Conservation (phyloP, 2,888 invertebrate genomes). For the Atrina japonica region DNA sequence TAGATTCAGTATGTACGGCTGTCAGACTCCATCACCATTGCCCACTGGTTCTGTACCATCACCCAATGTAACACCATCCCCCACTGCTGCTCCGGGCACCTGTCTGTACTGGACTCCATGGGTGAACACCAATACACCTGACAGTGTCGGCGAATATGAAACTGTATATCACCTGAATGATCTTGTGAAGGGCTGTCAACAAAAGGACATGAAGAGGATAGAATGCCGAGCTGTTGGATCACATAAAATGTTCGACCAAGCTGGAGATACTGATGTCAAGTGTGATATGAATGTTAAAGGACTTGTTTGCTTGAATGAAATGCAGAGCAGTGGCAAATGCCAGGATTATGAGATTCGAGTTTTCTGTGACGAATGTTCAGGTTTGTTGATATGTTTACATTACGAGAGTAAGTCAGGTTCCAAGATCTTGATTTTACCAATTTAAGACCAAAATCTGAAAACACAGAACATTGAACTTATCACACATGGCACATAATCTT, state of each 20-base stretch:
- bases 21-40: slow-evolving; percentile 59
- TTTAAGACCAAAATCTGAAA: too few relatives aligned
- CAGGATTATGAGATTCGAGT: slow-evolving; percentile 75
- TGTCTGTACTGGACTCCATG: slow-evolving; percentile 73
- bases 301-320: slow-evolving; percentile 84
- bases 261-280: slow-evolving; percentile 84
- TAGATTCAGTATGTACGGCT: slow-evolving; percentile 69
- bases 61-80: slow-evolving; percentile 23
- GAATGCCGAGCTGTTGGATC: slow-evolving; percentile 66
- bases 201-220: slow-evolving; percentile 42
- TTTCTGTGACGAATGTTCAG: slow-evolving; percentile 69
- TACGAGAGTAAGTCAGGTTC: too few relatives aligned
- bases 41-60: slow-evolving; percentile 33
- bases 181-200: slow-evolving; percentile 57
- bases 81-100: slow-evolving; percentile 33
- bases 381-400: too few relatives aligned
- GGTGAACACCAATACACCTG: slow-evolving; percentile 65
- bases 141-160: slow-evolving; percentile 59
- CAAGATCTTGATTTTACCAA: too few relatives aligned
- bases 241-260: slow-evolving; percentile 81
- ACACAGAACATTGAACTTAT: too few relatives aligned
- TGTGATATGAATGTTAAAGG: slow-evolving; percentile 81
- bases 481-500: too few relatives aligned
- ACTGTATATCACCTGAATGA: slow-evolving; percentile 56
- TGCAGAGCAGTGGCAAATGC: slow-evolving; percentile 53